phyloP scores from a whole-genome alignment of 2,797 vertebrate species.

The Zenarchopterus dispar region DNA sequence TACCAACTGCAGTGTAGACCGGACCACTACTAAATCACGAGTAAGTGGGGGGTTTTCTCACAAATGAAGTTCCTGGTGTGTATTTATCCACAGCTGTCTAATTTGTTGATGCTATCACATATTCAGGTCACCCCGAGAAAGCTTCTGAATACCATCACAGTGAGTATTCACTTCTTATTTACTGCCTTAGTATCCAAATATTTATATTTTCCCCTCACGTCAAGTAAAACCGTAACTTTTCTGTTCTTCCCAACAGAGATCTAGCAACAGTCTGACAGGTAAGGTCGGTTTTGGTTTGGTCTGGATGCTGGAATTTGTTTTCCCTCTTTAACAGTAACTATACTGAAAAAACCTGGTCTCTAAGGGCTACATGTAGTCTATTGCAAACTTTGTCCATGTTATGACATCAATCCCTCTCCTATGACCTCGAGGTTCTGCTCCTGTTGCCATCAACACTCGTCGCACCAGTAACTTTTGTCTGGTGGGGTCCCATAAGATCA shows the following conservation, averaged over 20 bases:
- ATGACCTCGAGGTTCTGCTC: slow-evolving; percentile 53
- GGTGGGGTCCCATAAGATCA: slow-evolving; percentile 85
- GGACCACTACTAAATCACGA: slow-evolving; percentile 66
- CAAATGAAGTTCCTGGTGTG: not conserved
- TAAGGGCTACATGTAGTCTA: not conserved
- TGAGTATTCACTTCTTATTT: slow-evolving; percentile 51
- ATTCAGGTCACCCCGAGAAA: slow-evolving; percentile 84
- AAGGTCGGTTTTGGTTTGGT: slow-evolving; percentile 43
- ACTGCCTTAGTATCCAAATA: rapidly evolving
- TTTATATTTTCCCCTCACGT: not conserved
- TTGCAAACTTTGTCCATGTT: not conserved
- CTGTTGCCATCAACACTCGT: slow-evolving; percentile 54
- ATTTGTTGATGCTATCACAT: not conserved
- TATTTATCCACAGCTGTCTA: not conserved
- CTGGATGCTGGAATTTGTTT: not conserved
- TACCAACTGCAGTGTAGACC: slow-evolving; percentile 53
- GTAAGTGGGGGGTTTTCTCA: slow-evolving; percentile 45
- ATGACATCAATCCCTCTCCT: not conserved
- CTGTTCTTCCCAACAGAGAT: slow-evolving; percentile 66
- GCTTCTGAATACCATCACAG: slow-evolving; percentile 81
- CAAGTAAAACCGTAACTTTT: not conserved
- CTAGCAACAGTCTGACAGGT: slow-evolving; percentile 72
- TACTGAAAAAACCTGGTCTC: not conserved
- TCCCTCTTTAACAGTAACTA: not conserved
- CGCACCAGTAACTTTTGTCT: slow-evolving; percentile 84